phyloP scores from a whole-genome alignment of 2,888 invertebrate genomes.

The Octonoba sinensis region DNA sequence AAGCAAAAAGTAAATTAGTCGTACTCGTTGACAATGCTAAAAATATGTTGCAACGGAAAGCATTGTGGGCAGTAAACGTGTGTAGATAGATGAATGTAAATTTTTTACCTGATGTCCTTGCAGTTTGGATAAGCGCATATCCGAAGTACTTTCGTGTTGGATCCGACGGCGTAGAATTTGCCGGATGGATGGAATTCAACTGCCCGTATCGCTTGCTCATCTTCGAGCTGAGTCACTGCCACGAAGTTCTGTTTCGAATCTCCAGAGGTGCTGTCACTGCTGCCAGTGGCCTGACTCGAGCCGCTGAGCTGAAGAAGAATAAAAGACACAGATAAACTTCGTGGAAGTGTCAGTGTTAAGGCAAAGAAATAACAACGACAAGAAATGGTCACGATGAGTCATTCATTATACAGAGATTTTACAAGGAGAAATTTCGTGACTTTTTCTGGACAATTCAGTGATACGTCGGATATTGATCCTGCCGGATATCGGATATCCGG shows the following conservation, averaged over 20 bases:
- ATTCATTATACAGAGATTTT: no score
- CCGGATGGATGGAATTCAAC: slow-evolving; percentile 98
- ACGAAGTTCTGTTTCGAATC: slow-evolving; percentile 81
- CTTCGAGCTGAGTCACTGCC: slow-evolving; percentile 90
- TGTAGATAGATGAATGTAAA: no score
- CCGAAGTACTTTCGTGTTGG: slow-evolving; percentile 96
- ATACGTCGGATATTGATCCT: no score
- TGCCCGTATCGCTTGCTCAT: slow-evolving; percentile 95
- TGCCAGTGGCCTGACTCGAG: slow-evolving; percentile 2
- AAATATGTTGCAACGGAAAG: no score
- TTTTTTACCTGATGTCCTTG: slow-evolving; percentile 76
- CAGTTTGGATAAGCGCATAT: slow-evolving; percentile 96
- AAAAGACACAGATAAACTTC: not conserved
- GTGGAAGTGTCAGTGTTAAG: not conserved
- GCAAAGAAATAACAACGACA: not conserved
- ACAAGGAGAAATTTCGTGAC: no score
- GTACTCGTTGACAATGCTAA: no score
- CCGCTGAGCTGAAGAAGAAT: slow-evolving; percentile 25
- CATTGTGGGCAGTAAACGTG: no score
- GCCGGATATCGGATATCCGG: no score
- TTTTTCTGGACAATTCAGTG: no score
- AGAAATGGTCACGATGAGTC: not conserved
- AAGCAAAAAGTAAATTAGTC: no score
- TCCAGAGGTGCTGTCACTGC: slow-evolving; percentile 7
- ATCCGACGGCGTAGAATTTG: slow-evolving; percentile 94